Percentiles rank a stretch among this genome's conserved stretches.
These are phyloP conservation scores for Mus caroli DNA, from an alignment of 2,797 vertebrate species.

Conservation along the genomic window DNA sequence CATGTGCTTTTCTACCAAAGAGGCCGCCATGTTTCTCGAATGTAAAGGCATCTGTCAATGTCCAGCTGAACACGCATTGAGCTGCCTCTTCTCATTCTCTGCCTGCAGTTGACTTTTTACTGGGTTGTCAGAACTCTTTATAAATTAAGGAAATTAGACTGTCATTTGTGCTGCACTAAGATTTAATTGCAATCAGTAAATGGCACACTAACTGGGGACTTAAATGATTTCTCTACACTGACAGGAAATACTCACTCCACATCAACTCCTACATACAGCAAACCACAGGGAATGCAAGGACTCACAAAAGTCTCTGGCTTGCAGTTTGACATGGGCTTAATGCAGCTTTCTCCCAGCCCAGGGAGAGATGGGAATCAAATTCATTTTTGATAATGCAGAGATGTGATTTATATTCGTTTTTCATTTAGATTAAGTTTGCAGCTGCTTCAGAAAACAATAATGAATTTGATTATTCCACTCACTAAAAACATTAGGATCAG, in stretches of 20 bases:
- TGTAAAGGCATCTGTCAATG: constrained; percentile 30
- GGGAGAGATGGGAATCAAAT: constrained; percentile 46
- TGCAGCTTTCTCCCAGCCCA: constrained; percentile 33
- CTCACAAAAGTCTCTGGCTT: constrained; percentile 43
- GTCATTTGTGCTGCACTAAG: constrained; percentile 63
- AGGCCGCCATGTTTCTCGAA: not conserved
- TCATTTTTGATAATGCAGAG: constrained; percentile 70
- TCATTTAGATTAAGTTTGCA: constrained; percentile 76
- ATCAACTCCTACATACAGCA: constrained; percentile 58
- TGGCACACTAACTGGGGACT: constrained; percentile 66
- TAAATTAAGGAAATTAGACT: constrained; percentile 80
- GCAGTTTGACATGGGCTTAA: constrained; percentile 62
- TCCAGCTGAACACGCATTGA: not conserved
- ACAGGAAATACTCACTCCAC: constrained; percentile 63
- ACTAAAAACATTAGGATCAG: constrained; percentile 70
- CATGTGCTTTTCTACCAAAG: constrained; percentile 10
- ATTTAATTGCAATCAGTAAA: constrained; percentile 76
- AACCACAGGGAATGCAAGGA: constrained; percentile 74
- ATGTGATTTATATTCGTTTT: constrained; percentile 74
- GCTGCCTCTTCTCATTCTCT: constrained; percentile 51
- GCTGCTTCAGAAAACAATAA: constrained; percentile 79
- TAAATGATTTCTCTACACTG: constrained; percentile 73
- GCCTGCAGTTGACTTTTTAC: constrained; percentile 50
- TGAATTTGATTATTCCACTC: constrained; percentile 76
- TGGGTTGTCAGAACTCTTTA: constrained; percentile 69